Base-by-base conservation (phyloP, 2,888 invertebrate genomes). In the Caenorhabditis zanzibari region DNA sequence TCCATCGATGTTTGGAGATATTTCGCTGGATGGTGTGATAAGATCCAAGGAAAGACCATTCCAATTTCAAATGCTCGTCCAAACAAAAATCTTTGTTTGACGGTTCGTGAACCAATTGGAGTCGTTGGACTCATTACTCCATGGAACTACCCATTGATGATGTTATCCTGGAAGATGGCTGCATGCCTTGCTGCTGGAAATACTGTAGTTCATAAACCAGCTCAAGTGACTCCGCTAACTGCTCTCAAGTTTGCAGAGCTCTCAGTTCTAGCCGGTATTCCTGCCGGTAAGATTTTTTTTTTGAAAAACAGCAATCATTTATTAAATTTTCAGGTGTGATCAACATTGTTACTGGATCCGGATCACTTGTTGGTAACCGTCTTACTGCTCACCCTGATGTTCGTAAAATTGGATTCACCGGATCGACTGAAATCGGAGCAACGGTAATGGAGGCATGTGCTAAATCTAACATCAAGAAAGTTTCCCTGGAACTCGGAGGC, bases 91-190 rank as follows among this genome's bases (percentile, higher is more conserved):
- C 93, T 98, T 1, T 95, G 96, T 0, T 95, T 96, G 88, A 98
- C 98, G 0, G 95, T 95, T 91, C 95, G 95, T 87, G 87, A 86
- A 74, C 86, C 86, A 14, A 64, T 86, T 28, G 97, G 95, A 0
- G 97, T 98, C 3, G 96, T 96, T 91, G 97, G 95, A 0, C 93
- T 98, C 19, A 95, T 98, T 19, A 97, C 97, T 0, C 97, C 98
- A 0, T 98, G 98, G 98, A 98, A 98, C 93, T 98, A 98, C 93
- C 98, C 98, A 0, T 94, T 98, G 12, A 98, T 98, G 98, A 98
- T 98, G 98, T 93, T 98, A 14, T 96, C 97, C 0, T 98, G 97
- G 97, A 98, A 98, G 93, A 97, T 97, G 96, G 97, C 97, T 0
- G 96, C 98, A 3, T 98, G 97, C 92, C 94, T 98, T 61, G 97